These are phyloP conservation scores for Phalacrocorax aristotelis DNA, from an alignment of 2,113 vertebrate species.

Conservation along the genomic window DNA sequence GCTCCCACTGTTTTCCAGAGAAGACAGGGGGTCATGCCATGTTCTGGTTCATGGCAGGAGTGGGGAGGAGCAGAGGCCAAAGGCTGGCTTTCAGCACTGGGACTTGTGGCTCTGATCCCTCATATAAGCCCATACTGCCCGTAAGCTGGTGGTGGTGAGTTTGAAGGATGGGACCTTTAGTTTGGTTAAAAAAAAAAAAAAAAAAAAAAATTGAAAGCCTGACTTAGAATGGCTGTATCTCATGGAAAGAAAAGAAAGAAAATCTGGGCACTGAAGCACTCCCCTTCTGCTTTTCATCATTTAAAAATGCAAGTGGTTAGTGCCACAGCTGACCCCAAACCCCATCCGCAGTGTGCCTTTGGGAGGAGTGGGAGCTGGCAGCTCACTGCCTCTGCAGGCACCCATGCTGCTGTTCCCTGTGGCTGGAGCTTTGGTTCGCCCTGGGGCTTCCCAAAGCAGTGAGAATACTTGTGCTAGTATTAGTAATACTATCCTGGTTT, in stretches of 20 bases:
- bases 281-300: neutral
- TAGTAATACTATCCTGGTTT: neutral
- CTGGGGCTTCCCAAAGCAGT: neutral
- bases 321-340: neutral
- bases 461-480: neutral
- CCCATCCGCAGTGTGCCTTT: neutral
- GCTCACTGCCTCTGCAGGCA: neutral
- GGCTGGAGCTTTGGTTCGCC: neutral
- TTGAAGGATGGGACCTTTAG: neutral
- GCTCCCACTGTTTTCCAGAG: neutral
- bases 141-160: neutral
- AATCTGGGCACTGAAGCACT: neutral
- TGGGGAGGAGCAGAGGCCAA: fast-evolving
- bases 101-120: neutral
- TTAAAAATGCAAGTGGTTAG: neutral
- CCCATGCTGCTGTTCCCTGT: neutral
- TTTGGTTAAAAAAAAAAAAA: neutral
- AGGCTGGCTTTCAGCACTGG: neutral
- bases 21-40: fast-evolving
- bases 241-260: neutral
- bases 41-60: neutral
- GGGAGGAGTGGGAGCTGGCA: neutral
- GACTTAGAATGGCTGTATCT: neutral
- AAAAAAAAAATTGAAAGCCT: neutral
- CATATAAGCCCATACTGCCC: neutral